These are phyloP conservation scores for Cistogaster globosa DNA, from an alignment of 2,888 invertebrate genomes.

Conservation along the genomic window DNA sequence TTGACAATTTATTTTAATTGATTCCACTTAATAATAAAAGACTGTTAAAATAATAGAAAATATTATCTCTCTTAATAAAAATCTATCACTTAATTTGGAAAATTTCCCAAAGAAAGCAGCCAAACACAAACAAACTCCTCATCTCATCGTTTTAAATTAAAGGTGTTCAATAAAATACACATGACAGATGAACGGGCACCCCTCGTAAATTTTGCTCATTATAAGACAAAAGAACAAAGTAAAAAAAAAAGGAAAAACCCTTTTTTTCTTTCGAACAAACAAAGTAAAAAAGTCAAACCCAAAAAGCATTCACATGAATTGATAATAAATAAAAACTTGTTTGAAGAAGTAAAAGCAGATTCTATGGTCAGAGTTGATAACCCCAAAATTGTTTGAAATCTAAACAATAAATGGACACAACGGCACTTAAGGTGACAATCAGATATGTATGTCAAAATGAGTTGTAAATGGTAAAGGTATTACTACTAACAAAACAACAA, in stretches of 20 bases:
- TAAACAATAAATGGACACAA: slow-evolving; percentile 67
- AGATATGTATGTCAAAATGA: slow-evolving; percentile 73
- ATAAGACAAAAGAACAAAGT: slow-evolving; percentile 23
- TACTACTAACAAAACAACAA: slow-evolving; percentile 18
- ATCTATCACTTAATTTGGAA: slow-evolving; percentile 64
- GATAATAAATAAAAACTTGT: slow-evolving; percentile 22
- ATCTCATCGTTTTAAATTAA: slow-evolving; percentile 29
- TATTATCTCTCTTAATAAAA: slow-evolving; percentile 54
- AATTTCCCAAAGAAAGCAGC: not conserved
- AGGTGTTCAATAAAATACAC: slow-evolving; percentile 26
- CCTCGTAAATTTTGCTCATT: slow-evolving; percentile 70
- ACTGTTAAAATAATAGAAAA: slow-evolving; percentile 8
- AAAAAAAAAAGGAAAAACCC: slow-evolving; percentile 40
- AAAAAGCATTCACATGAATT: slow-evolving; percentile 18
- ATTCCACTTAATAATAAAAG: not conserved
- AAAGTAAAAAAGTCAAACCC: slow-evolving; percentile 14
- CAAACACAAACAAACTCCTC: slow-evolving; percentile 5
- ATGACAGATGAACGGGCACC: slow-evolving; percentile 63
- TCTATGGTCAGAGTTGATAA: slow-evolving; percentile 33
- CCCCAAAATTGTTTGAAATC: slow-evolving; percentile 58
- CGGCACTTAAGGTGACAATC: slow-evolving; percentile 73
- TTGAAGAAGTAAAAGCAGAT: not conserved
- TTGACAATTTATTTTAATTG: slow-evolving; percentile 24
- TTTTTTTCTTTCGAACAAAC: slow-evolving; percentile 38
- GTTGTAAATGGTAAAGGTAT: slow-evolving; percentile 68